These are phyloP conservation scores for Atta cephalotes DNA, from an alignment of 1,140 invertebrate genomes.

Conservation along the genomic window DNA sequence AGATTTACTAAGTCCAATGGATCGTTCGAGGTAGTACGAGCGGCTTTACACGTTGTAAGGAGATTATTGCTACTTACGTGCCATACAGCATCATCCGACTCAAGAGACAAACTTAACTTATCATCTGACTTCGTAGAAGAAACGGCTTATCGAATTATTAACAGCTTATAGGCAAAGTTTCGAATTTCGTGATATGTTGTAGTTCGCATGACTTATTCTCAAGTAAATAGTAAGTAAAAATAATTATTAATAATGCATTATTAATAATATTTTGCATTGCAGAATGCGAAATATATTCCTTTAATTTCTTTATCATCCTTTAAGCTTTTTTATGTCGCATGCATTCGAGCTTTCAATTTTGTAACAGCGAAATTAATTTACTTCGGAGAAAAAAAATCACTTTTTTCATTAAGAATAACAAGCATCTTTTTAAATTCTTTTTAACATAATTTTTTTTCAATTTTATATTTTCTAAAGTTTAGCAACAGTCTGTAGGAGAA, in stretches of 20 bases:
- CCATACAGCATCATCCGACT: slow-evolving; percentile 22
- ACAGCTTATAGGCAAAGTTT: slow-evolving; percentile 43
- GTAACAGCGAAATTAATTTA: neutral
- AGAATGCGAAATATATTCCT: slow-evolving; percentile 13
- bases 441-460: neutral
- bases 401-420: slow-evolving; percentile 27
- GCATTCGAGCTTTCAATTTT: slow-evolving; percentile 16
- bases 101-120: slow-evolving; percentile 38
- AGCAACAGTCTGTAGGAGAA: neutral
- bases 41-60: slow-evolving; percentile 56
- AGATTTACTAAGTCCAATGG: slow-evolving; percentile 38
- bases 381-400: slow-evolving; percentile 17
- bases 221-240: slow-evolving; percentile 22
- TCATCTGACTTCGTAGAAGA: slow-evolving; percentile 31
- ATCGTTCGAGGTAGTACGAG: slow-evolving; percentile 42
- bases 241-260: slow-evolving; percentile 15
- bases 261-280: slow-evolving; percentile 16
- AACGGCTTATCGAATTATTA: slow-evolving; percentile 46
- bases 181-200: neutral
- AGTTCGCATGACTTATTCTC: neutral
- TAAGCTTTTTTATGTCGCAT: neutral
- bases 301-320: slow-evolving; percentile 6
- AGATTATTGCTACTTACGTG: slow-evolving; percentile 53
- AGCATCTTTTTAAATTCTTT: slow-evolving; percentile 2
- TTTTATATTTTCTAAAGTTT: neutral